Conservation (phyloP, 2,797 vertebrate genomes). For the Scolopax rusticola region DNA sequence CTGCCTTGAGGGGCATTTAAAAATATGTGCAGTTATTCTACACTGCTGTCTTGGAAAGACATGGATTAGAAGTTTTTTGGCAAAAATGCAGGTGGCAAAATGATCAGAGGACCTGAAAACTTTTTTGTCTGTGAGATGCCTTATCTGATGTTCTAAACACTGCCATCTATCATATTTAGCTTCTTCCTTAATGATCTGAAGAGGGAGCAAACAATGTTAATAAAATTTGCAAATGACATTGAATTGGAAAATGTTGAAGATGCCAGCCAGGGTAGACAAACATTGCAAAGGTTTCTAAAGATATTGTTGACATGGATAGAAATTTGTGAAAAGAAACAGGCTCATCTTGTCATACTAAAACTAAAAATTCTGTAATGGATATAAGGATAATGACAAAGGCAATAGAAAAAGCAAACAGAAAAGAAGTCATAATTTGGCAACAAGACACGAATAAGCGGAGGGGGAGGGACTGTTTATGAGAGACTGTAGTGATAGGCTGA, state of each 20-base stretch:
- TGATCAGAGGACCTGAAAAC: neutral
- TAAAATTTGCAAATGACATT: neutral
- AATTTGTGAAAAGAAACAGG: neutral
- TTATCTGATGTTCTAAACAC: neutral
- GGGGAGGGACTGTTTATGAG: no score
- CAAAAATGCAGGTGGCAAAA: neutral
- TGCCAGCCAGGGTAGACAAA: neutral
- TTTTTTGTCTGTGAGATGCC: neutral
- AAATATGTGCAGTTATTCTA: neutral
- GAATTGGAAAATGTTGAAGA: neutral
- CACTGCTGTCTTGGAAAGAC: neutral
- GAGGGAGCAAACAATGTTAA: neutral
- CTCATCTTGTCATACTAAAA: neutral
- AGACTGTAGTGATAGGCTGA: no score
- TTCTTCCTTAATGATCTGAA: neutral
- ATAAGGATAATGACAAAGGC: neutral
- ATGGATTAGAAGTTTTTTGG: neutral
- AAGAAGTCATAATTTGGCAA: neutral
- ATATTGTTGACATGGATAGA: neutral
- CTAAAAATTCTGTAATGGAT: neutral
- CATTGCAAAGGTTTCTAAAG: neutral
- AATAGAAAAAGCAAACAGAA: neutral
- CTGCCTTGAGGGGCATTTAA: neutral
- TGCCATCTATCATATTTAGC: neutral
- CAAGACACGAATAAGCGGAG: neutral